These are phyloP conservation scores for Nematostella vectensis DNA, from an alignment of 92 coral and sea anemone species.

Conservation along the genomic window DNA sequence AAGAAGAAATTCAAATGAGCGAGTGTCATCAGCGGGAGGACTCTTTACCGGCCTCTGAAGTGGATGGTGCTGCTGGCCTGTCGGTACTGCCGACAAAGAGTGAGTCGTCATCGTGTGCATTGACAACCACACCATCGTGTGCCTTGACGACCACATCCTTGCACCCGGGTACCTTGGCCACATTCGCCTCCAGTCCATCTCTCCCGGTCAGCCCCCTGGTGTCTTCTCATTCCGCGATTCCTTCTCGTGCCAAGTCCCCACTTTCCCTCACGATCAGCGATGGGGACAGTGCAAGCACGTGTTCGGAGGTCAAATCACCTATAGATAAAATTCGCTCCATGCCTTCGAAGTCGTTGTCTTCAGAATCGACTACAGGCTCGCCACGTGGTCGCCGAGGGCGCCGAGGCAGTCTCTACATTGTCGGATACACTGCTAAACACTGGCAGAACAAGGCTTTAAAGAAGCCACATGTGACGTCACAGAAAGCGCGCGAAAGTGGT, in stretches of 20 bases:
- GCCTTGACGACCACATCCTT: no score
- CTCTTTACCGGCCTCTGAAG: background rate
- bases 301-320: conserved; percentile 14
- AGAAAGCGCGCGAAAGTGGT: conserved; percentile 14
- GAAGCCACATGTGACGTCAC: conserved; percentile 35
- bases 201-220: background rate
- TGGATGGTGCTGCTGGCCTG: no score
- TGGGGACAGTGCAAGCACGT: background rate
- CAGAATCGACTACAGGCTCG: conserved; percentile 55
- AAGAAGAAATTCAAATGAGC: conserved; percentile 11
- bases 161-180: no score
- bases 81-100: no score
- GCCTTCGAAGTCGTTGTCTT: conserved; percentile 48
- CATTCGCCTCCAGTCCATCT: no score
- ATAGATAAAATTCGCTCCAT: conserved; percentile 21
- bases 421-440: conserved; percentile 90
- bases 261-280: background rate
- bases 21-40: background rate
- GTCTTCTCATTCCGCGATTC: background rate
- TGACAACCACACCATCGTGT: no score
- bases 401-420: conserved; percentile 90
- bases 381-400: conserved; percentile 90
- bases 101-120: no score
- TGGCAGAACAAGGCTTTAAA: conserved; percentile 92
- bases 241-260: background rate